phyloP scores from a whole-genome alignment of 2,888 invertebrate genomes.

The Gymnoscelis rufifasciata region DNA sequence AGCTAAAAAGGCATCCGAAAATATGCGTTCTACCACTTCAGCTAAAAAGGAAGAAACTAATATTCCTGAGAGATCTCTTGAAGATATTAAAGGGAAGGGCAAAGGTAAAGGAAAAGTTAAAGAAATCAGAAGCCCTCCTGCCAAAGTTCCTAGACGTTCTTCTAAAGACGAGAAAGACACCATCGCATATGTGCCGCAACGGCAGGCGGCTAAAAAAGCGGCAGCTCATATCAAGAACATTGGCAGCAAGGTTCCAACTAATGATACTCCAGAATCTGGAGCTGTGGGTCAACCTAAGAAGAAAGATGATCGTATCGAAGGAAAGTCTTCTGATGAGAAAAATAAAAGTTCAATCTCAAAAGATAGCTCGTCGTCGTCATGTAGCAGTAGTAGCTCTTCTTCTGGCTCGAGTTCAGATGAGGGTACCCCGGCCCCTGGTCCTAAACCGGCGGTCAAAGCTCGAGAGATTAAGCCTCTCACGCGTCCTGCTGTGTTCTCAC shows the following conservation, averaged over 20 bases:
- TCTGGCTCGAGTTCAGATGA: conserved; percentile 82
- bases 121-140: conserved; percentile 58
- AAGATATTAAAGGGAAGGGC: conserved; percentile 62
- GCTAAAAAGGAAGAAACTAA: conserved; percentile 62
- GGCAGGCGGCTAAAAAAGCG: conserved; percentile 94
- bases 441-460: conserved; percentile 65
- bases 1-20: conserved; percentile 94
- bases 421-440: conserved; percentile 57
- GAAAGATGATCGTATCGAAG: conserved; percentile 45
- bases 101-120: conserved; percentile 69
- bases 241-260: conserved; percentile 72
- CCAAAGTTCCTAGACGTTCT: conserved; percentile 69
- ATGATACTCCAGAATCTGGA: conserved; percentile 48
- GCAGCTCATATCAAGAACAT: conserved; percentile 92
- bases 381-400: conserved; percentile 38
- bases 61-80: conserved; percentile 50
- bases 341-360: conserved; percentile 46
- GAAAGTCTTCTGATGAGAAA: conserved; percentile 65
- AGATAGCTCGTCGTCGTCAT: conserved; percentile 62
- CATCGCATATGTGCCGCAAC: conserved; percentile 91
- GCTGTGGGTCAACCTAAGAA: conserved; percentile 52
- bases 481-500: conserved; percentile 65
- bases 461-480: conserved; percentile 62
- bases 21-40: conserved; percentile 84
- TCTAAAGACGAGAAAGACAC: conserved; percentile 83